phyloP scores from a whole-genome alignment of 2,888 invertebrate genomes.

The Abscondita cerata region DNA sequence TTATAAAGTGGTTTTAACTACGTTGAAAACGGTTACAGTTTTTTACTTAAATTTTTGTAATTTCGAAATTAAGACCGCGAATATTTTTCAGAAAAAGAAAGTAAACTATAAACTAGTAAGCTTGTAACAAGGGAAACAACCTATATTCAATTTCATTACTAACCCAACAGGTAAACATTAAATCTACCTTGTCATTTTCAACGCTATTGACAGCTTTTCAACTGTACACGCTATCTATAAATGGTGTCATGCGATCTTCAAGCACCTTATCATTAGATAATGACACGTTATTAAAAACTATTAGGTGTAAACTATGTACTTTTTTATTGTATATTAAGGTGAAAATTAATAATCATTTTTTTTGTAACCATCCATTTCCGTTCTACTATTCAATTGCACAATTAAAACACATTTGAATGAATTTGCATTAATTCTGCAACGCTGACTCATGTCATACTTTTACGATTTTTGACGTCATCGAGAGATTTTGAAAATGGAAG shows the following conservation, averaged over 20 bases:
- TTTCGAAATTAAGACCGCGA: too few relatives aligned
- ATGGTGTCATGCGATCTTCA: slow-evolving; percentile 33
- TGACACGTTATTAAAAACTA: slow-evolving; percentile 23
- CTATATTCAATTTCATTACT: slow-evolving; percentile 23
- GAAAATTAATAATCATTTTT: slow-evolving; percentile 2
- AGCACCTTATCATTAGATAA: slow-evolving; percentile 34
- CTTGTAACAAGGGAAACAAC: slow-evolving; percentile 18
- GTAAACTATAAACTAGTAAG: not conserved
- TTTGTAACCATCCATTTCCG: too few relatives aligned
- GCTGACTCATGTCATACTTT: too few relatives aligned
- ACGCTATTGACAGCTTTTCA: slow-evolving; percentile 27
- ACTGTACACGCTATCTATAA: slow-evolving; percentile 30
- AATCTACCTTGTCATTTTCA: slow-evolving; percentile 24
- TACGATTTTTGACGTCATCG: too few relatives aligned
- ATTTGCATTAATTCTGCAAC: too few relatives aligned
- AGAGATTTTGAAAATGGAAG: too few relatives aligned
- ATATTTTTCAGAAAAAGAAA: too few relatives aligned
- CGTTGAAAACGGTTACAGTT: too few relatives aligned
- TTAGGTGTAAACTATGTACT: slow-evolving; percentile 26
- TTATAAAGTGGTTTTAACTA: too few relatives aligned
- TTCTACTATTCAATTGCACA: too few relatives aligned
- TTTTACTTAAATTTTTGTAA: too few relatives aligned
- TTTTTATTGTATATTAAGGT: not conserved
- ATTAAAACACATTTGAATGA: too few relatives aligned
- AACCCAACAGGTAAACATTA: slow-evolving; percentile 24